Evolutionary conservation across 2,113 vertebrate species (phyloP).

Genomic region (Xyliphius kryptos): DNA sequence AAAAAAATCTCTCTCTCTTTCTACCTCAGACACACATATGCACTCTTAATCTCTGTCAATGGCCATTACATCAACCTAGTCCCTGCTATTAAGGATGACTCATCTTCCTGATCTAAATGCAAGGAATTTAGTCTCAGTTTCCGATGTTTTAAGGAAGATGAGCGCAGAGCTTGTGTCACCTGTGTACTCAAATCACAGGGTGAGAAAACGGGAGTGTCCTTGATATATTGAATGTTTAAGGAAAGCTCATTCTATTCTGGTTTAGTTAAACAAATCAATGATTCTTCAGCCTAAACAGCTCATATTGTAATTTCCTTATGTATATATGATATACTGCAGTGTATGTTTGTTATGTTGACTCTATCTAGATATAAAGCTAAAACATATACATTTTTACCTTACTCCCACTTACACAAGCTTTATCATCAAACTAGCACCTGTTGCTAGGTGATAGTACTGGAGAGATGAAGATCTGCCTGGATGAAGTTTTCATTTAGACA

Average conservation of each 20-base stretch:
- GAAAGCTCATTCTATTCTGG: background rate
- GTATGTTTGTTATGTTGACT: background rate
- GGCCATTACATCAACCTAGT: background rate
- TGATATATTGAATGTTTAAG: background rate
- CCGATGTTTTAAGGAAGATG: background rate
- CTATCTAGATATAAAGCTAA: background rate
- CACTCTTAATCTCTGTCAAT: constrained; percentile 4
- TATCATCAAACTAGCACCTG: too few relatives aligned
- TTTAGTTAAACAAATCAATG: background rate
- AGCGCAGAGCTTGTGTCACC: background rate
- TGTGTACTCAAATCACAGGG: too few relatives aligned
- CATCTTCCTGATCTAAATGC: background rate
- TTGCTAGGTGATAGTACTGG: too few relatives aligned
- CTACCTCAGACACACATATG: constrained; percentile 1
- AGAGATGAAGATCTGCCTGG: too few relatives aligned
- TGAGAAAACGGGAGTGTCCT: background rate
- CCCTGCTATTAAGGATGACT: background rate
- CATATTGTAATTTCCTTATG: background rate
- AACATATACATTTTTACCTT: background rate
- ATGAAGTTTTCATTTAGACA: too few relatives aligned
- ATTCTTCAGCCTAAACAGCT: background rate
- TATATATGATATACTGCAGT: too few relatives aligned
- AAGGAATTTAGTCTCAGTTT: background rate
- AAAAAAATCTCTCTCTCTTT: too few relatives aligned
- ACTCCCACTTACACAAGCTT: background rate